These are phyloP conservation scores for Andrena bucephala DNA, from an alignment of 2,888 invertebrate genomes.

Conservation along the genomic window DNA sequence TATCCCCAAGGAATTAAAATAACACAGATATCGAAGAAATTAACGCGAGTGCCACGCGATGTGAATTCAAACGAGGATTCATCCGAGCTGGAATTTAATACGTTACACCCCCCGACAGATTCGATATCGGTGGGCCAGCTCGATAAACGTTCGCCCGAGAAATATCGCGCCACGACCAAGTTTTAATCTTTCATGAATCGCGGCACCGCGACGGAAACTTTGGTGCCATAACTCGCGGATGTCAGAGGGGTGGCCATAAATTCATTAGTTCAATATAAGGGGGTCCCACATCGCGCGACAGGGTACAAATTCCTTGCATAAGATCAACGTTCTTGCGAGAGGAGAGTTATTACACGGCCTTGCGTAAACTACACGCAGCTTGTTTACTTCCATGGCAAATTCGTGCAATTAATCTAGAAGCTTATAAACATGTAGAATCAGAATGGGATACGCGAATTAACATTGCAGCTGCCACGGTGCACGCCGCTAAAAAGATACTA, in stretches of 20 bases:
- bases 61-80: constrained; percentile 1
- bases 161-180: constrained; percentile 8
- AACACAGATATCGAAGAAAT: neutral
- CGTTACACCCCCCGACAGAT: neutral
- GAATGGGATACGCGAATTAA: neutral
- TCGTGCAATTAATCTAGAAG: constrained; percentile 16
- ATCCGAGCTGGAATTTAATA: constrained; percentile 25
- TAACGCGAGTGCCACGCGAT: neutral
- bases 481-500: neutral
- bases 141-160: constrained; percentile 8
- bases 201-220: constrained; percentile 32
- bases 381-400: neutral
- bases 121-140: neutral
- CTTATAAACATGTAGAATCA: neutral
- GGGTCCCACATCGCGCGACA: constrained; percentile 12
- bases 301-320: constrained; percentile 44
- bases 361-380: constrained; percentile 3
- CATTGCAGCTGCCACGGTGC: neutral
- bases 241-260: constrained; percentile 29
- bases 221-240: neutral
- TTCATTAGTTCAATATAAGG: constrained; percentile 42
- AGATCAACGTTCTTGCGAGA: constrained; percentile 35
- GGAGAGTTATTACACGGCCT: constrained; percentile 37
- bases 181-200: constrained; percentile 25
- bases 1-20: neutral